phyloP scores from a whole-genome alignment of 2,797 vertebrate species.

The Syngnathus acus region DNA sequence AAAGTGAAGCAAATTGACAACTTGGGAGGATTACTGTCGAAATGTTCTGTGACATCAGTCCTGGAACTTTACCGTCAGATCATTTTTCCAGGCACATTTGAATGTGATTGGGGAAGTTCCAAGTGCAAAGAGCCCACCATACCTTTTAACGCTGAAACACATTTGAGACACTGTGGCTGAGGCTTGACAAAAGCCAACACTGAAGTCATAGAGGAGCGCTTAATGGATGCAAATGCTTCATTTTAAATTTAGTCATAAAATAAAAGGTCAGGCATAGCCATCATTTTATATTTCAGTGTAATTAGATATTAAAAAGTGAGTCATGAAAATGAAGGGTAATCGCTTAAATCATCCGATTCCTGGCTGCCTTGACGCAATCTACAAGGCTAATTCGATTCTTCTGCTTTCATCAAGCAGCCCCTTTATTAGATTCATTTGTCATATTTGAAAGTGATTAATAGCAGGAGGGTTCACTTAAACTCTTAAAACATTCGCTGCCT shows the following conservation, averaged over 20 bases:
- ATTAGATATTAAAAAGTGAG: neutral
- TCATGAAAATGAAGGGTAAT: neutral
- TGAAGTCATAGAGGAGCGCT: neutral
- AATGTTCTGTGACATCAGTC: neutral
- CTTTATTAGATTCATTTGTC: neutral
- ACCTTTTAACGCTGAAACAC: slow-evolving; percentile 40
- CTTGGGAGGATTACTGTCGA: too few relatives aligned
- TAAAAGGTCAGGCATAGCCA: neutral
- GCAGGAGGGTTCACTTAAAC: neutral
- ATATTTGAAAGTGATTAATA: neutral
- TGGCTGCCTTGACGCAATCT: neutral
- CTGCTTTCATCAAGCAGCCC: neutral
- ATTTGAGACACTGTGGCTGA: slow-evolving; percentile 43
- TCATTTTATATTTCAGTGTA: neutral
- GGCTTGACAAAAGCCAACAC: slow-evolving; percentile 23
- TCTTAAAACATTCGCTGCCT: neutral
- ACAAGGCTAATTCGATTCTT: neutral
- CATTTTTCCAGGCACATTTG: neutral
- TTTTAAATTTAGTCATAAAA: neutral
- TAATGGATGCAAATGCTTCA: neutral
- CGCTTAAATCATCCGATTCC: neutral
- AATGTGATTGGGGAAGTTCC: slow-evolving; percentile 10
- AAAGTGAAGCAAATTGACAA: too few relatives aligned
- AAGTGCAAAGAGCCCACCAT: slow-evolving; percentile 28
- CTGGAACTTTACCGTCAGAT: neutral